Conservation (phyloP, 2,888 invertebrate species). For the Drosophila recens region DNA sequence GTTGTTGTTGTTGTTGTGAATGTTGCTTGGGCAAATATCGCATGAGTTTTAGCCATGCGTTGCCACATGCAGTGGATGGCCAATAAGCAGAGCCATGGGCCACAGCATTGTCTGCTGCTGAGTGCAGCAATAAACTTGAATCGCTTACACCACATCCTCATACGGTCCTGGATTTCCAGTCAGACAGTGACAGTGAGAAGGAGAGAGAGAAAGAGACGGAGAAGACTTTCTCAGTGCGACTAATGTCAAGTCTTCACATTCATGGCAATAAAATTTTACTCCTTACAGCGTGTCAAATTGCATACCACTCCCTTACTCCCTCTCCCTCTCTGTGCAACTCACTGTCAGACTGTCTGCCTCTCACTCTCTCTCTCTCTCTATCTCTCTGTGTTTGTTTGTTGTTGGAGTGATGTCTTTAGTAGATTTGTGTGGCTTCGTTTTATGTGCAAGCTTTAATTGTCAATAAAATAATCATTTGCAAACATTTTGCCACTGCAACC, state of each 20-base stretch:
- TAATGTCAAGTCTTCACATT: slow-evolving; percentile 70
- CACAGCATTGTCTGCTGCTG: slow-evolving; percentile 57
- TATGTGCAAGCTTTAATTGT: slow-evolving; percentile 73
- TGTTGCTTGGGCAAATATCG: slow-evolving; percentile 24
- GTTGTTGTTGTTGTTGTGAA: slow-evolving; percentile 1
- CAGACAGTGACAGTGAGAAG: slow-evolving; percentile 4
- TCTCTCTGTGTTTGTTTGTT: neutral
- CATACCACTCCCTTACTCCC: neutral
- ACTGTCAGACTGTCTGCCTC: neutral
- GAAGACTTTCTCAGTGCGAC: slow-evolving; percentile 39
- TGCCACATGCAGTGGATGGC: slow-evolving; percentile 45
- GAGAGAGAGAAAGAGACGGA: slow-evolving; percentile 1
- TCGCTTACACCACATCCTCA: slow-evolving; percentile 46
- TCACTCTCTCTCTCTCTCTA: neutral
- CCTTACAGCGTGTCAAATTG: slow-evolving; percentile 51
- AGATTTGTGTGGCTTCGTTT: slow-evolving; percentile 57
- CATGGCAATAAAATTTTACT: slow-evolving; percentile 68
- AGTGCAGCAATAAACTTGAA: slow-evolving; percentile 74
- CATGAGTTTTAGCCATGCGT: slow-evolving; percentile 30
- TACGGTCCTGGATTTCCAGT: slow-evolving; percentile 8
- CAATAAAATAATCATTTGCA: slow-evolving; percentile 79
- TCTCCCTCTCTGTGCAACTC: neutral
- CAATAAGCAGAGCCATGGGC: slow-evolving; percentile 44
- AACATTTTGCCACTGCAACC: slow-evolving; percentile 66
- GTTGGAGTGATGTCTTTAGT: slow-evolving; percentile 24